These are phyloP conservation scores for Lycopodina hypogea DNA, from an alignment of 37 sponge, comb jelly and placozoan genomes.

Conservation along the genomic window DNA sequence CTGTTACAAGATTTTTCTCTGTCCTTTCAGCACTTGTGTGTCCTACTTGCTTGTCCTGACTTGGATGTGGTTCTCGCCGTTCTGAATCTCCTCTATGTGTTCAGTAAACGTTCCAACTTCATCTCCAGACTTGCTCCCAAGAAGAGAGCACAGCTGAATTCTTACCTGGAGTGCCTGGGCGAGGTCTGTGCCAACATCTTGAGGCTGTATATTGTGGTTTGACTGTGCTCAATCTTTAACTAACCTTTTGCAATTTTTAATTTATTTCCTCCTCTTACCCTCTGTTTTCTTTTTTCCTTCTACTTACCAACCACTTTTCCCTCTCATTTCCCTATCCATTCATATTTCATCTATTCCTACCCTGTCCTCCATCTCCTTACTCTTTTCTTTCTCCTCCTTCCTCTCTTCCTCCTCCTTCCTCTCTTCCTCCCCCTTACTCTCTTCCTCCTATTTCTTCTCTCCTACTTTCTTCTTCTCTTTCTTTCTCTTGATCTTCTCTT, in stretches of 20 bases:
- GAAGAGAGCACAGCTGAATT: constrained; percentile 63
- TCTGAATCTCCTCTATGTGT: constrained; percentile 94
- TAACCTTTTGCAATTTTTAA: neutral
- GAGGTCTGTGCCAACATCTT: constrained; percentile 60
- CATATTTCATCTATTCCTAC: too few relatives aligned
- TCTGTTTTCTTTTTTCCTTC: too few relatives aligned
- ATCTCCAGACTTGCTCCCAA: constrained; percentile 74
- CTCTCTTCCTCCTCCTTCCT: neutral
- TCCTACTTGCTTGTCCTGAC: constrained; percentile 80
- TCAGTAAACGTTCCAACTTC: constrained; percentile 96
- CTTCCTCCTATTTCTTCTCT: too few relatives aligned
- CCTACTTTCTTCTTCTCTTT: too few relatives aligned
- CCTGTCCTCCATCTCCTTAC: too few relatives aligned
- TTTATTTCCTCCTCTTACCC: too few relatives aligned
- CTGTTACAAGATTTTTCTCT: neutral
- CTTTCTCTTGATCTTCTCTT: too few relatives aligned
- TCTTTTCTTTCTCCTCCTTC: neutral
- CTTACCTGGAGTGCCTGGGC: constrained; percentile 80
- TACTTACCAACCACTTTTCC: too few relatives aligned
- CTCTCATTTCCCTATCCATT: too few relatives aligned
- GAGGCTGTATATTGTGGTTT: neutral
- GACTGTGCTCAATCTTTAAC: too few relatives aligned
- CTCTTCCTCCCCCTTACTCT: neutral
- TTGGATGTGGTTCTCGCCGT: constrained; percentile 92
- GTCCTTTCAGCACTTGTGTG: constrained; percentile 76